phyloP scores from a whole-genome alignment of 2,113 vertebrate genomes.

The Ochotona princeps region DNA sequence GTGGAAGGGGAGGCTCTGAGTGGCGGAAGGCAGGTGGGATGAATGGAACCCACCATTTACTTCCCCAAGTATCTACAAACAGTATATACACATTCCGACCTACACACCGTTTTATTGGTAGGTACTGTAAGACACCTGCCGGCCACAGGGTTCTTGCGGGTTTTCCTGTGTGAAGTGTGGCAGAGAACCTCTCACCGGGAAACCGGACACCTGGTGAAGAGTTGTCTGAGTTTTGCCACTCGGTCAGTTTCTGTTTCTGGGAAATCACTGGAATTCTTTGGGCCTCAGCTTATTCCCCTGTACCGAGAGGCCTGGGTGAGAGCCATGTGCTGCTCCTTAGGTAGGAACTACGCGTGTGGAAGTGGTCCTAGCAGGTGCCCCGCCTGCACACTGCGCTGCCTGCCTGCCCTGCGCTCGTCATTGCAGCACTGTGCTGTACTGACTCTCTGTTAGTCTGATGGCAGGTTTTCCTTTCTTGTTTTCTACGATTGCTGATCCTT shows the following conservation, averaged over 20 bases:
- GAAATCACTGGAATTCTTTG: constrained; percentile 15
- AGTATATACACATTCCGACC: background rate
- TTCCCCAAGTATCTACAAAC: background rate
- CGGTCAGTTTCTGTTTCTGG: background rate
- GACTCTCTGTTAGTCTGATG: constrained; percentile 4
- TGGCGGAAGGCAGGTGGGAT: too few relatives aligned
- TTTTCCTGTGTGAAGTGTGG: background rate
- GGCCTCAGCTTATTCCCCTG: background rate
- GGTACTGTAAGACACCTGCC: background rate
- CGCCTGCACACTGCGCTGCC: background rate
- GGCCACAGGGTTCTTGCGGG: background rate
- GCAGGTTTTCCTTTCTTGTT: background rate
- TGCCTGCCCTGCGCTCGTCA: background rate
- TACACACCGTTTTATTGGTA: background rate
- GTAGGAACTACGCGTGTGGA: background rate
- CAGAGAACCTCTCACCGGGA: background rate
- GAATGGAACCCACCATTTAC: too few relatives aligned
- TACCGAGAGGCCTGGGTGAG: background rate
- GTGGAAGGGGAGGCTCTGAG: too few relatives aligned
- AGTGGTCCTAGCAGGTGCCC: background rate
- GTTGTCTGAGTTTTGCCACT: background rate
- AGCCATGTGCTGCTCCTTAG: background rate
- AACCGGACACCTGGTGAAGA: background rate
- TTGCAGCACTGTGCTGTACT: background rate
- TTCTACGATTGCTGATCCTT: background rate